Conservation (phyloP, 2,113 vertebrate species). For the Platanista minor region DNA sequence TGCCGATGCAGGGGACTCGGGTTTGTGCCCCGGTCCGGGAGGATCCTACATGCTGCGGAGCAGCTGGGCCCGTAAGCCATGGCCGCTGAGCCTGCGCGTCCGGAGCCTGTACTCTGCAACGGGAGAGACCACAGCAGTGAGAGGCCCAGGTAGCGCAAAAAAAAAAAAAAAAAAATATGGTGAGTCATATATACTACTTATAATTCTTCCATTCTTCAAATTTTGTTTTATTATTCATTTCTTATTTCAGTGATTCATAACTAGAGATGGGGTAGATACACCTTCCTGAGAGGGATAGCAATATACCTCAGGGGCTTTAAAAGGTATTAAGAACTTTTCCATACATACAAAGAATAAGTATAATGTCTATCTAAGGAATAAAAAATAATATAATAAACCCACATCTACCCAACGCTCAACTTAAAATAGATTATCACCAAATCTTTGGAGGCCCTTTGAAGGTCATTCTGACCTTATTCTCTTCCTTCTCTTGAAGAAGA, state of each 20-base stretch:
- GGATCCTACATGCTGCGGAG: no score
- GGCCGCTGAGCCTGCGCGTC: no score
- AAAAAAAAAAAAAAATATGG: no score
- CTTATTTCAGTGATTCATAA: constrained; percentile 23
- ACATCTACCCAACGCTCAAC: not conserved
- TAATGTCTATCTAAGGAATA: not conserved
- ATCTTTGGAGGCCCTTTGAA: not conserved
- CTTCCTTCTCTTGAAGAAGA: not conserved
- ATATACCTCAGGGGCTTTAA: not conserved
- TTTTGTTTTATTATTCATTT: not conserved
- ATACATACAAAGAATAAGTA: not conserved
- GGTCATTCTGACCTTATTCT: not conserved
- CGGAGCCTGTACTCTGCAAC: no score
- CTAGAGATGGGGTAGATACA: not conserved
- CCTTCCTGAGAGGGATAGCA: not conserved
- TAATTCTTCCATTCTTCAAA: not conserved
- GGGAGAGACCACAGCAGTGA: no score
- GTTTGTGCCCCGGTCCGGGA: no score
- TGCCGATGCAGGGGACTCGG: no score
- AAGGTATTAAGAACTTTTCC: not conserved
- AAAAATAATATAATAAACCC: not conserved
- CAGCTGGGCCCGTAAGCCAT: no score
- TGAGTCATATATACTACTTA: not conserved
- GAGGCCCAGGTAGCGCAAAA: no score
- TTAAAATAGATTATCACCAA: not conserved